phyloP scores from a whole-genome alignment of 2,888 invertebrate species.

The Cantharis flavilabris region DNA sequence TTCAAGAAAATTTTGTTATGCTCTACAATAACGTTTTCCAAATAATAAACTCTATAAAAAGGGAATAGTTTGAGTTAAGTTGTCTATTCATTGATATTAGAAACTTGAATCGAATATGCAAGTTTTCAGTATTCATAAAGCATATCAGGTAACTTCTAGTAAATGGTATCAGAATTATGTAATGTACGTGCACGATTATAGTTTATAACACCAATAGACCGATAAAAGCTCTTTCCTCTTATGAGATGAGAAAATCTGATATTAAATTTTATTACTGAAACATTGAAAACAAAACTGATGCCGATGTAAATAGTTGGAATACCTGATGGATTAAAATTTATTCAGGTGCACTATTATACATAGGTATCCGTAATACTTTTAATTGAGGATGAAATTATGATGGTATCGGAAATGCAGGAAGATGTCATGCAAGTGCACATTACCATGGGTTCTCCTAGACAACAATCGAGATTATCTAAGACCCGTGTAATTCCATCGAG shows the following conservation, averaged over 20 bases:
- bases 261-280: constrained; percentile 1
- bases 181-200: constrained; percentile 39
- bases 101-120: constrained; percentile 15
- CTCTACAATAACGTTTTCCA: background rate
- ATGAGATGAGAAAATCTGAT: background rate
- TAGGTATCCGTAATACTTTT: background rate
- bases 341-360: too few species aligned
- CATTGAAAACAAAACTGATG: background rate
- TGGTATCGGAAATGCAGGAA: constrained; percentile 14
- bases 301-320: background rate
- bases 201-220: constrained; percentile 22
- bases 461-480: constrained; percentile 35
- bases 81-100: background rate
- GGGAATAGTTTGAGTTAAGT: background rate
- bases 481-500: constrained; percentile 41
- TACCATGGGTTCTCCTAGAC: constrained; percentile 22
- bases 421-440: constrained; percentile 29
- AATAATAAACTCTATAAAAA: background rate
- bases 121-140: constrained; percentile 33
- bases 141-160: constrained; percentile 35
- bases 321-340: background rate
- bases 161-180: constrained; percentile 35
- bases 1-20: background rate
- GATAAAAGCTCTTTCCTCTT: background rate
- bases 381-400: constrained; percentile 3